phyloP scores from a whole-genome alignment of 2,888 invertebrate species.

The Adelphocoris suturalis region DNA sequence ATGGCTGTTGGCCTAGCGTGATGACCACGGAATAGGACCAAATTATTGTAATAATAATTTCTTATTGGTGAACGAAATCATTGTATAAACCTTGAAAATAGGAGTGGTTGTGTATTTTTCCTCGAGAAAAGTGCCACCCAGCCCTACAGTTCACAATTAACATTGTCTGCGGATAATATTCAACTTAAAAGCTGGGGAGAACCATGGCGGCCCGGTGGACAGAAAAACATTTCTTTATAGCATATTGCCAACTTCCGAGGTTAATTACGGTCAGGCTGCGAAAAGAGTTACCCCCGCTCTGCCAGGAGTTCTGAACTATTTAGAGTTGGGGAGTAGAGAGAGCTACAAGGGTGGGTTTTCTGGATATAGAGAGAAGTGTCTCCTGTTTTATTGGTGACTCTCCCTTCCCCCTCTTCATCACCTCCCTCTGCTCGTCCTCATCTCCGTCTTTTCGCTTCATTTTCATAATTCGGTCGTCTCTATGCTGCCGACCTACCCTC shows the following conservation, averaged over 20 bases:
- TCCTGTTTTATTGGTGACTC: conserved; percentile 71
- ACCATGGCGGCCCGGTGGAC: neutral
- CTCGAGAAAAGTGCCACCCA: neutral
- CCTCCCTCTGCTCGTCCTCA: conserved; percentile 60
- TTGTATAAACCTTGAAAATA: too few relatives aligned
- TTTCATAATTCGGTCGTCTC: conserved; percentile 75
- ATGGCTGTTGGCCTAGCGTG: too few relatives aligned
- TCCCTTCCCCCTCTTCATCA: conserved; percentile 43
- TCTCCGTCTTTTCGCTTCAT: conserved; percentile 72
- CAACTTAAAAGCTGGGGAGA: neutral
- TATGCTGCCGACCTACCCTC: conserved; percentile 73
- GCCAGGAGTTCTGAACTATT: conserved; percentile 57
- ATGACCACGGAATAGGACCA: too few relatives aligned
- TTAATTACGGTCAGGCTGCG: conserved; percentile 71
- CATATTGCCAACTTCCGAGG: conserved; percentile 59
- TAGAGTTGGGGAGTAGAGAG: conserved; percentile 33
- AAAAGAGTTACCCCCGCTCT: conserved; percentile 63
- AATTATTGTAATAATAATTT: too few relatives aligned
- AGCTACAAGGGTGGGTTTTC: conserved; percentile 57
- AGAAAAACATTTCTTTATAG: conserved; percentile 61
- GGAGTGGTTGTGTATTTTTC: neutral
- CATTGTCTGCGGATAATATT: neutral
- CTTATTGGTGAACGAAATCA: too few relatives aligned
- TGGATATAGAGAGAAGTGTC: conserved; percentile 66
- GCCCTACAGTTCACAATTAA: neutral